Evolutionary conservation across 1,140 invertebrate species (phyloP).

Genomic region (Apis dorsata): DNA sequence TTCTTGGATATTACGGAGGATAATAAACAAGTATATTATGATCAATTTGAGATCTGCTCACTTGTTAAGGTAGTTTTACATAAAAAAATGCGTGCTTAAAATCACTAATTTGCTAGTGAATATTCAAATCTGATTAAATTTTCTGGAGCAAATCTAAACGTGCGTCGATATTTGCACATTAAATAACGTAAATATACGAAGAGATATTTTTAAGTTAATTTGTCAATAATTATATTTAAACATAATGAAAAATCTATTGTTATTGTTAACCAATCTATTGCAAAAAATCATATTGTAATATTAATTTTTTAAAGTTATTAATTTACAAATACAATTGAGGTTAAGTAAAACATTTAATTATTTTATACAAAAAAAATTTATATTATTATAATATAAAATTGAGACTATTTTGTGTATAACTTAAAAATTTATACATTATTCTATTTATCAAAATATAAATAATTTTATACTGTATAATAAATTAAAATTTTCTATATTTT

Average conservation of each 20-base stretch:
- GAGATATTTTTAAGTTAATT: neutral
- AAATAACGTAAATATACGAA: conserved; percentile 5
- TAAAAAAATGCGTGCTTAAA: neutral
- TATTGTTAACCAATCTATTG: neutral
- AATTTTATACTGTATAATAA: neutral
- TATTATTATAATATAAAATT: neutral
- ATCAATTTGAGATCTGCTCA: conserved; percentile 69
- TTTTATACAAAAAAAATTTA: neutral
- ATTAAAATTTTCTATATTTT: neutral
- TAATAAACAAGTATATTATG: conserved; percentile 44
- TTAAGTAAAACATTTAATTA: neutral
- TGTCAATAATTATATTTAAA: neutral
- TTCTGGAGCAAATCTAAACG: neutral
- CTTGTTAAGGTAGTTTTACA: conserved; percentile 67
- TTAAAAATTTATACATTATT: neutral
- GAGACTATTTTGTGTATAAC: neutral
- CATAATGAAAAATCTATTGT: neutral
- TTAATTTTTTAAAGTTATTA: neutral
- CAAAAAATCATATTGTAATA: neutral
- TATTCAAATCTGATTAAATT: neutral
- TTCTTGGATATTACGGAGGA: conserved; percentile 71
- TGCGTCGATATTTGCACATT: conserved; percentile 15
- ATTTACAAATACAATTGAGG: neutral
- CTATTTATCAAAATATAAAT: neutral
- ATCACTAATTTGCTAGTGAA: neutral